A percentile compares a stretch with the other conserved stretches of the same genome.
These are phyloP conservation scores for Tillus elongatus DNA, from an alignment of 2,888 invertebrate species.

Conservation along the genomic window DNA sequence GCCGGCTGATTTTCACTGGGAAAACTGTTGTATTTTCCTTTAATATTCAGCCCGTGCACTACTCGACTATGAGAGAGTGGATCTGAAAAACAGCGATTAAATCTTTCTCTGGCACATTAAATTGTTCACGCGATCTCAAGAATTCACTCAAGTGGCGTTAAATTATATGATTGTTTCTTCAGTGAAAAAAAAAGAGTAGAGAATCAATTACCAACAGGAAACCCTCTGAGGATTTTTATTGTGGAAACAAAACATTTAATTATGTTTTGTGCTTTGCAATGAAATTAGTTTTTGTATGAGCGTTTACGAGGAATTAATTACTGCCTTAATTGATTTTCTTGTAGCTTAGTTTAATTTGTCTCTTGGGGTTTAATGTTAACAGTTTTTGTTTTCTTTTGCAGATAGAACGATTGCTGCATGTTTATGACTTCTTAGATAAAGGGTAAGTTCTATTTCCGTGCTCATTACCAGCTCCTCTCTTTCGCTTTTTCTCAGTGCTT, in stretches of 20 bases:
- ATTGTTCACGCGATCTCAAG: constrained; percentile 12
- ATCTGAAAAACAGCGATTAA: constrained; percentile 13
- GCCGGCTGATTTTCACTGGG: too few species aligned
- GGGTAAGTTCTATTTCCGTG: constrained; percentile 17
- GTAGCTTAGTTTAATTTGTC: constrained; percentile 34
- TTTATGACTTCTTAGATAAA: constrained; percentile 23
- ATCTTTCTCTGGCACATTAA: constrained; percentile 18
- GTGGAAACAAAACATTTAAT: constrained; percentile 38
- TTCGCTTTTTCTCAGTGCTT: too few species aligned
- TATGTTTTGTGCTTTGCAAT: constrained; percentile 38
- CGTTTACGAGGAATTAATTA: constrained; percentile 39
- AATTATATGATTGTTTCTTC: constrained; percentile 30
- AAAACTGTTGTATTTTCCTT: too few species aligned
- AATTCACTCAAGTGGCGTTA: constrained; percentile 25
- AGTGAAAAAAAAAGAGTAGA: too few species aligned
- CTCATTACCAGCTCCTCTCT: too few species aligned
- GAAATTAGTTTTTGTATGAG: constrained; percentile 37
- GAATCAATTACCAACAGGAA: constrained; percentile 33
- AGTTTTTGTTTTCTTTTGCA: constrained; percentile 25
- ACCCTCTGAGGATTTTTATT: constrained; percentile 33
- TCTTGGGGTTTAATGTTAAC: constrained; percentile 30
- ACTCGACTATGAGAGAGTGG: constrained; percentile 13
- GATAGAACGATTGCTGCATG: constrained; percentile 22
- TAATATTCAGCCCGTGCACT: too few species aligned
- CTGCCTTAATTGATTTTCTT: constrained; percentile 39